A percentile compares a stretch with the other conserved stretches of the same genome.
These are phyloP conservation scores for Idaea straminata DNA, from an alignment of 2,888 invertebrate species.

Conservation along the genomic window DNA sequence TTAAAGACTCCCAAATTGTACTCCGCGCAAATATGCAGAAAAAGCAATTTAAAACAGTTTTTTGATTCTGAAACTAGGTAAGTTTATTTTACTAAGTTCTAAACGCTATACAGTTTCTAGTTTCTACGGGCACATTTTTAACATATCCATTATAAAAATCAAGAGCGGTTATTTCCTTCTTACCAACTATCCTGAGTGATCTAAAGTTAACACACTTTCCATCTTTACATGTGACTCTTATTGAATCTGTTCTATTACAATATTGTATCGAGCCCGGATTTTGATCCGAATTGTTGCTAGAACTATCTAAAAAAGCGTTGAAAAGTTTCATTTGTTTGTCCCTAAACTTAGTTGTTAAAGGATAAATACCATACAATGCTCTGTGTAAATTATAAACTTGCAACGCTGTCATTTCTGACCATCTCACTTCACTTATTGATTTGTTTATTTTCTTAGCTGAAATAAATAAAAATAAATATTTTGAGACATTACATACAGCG, in stretches of 20 bases:
- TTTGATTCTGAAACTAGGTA: neutral
- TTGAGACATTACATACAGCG: too few relatives aligned
- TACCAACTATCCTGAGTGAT: constrained; percentile 83
- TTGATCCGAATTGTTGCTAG: constrained; percentile 36
- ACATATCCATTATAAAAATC: constrained; percentile 95
- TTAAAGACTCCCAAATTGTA: too few relatives aligned
- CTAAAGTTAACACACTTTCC: constrained; percentile 83
- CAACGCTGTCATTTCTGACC: constrained; percentile 82
- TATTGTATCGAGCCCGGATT: constrained; percentile 82
- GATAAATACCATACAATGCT: constrained; percentile 83
- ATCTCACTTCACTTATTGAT: constrained; percentile 82
- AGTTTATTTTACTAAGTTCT: constrained; percentile 32
- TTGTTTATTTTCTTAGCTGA: constrained; percentile 87
- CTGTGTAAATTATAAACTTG: constrained; percentile 86
- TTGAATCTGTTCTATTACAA: constrained; percentile 75
- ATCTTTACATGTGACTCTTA: constrained; percentile 85
- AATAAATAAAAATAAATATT: constrained; percentile 40
- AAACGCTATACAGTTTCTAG: constrained; percentile 56
- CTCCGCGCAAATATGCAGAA: too few relatives aligned
- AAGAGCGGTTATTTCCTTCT: constrained; percentile 85
- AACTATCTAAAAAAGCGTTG: constrained; percentile 67
- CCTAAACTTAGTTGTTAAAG: constrained; percentile 82
- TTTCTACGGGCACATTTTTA: constrained; percentile 71
- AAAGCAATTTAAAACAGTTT: too few relatives aligned
- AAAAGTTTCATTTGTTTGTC: constrained; percentile 82